Percentiles rank a stretch among this genome's conserved stretches.
Evolutionary conservation across 1,140 invertebrate genomes (phyloP).

Genomic region (Archegozetes longisetosus): DNA sequence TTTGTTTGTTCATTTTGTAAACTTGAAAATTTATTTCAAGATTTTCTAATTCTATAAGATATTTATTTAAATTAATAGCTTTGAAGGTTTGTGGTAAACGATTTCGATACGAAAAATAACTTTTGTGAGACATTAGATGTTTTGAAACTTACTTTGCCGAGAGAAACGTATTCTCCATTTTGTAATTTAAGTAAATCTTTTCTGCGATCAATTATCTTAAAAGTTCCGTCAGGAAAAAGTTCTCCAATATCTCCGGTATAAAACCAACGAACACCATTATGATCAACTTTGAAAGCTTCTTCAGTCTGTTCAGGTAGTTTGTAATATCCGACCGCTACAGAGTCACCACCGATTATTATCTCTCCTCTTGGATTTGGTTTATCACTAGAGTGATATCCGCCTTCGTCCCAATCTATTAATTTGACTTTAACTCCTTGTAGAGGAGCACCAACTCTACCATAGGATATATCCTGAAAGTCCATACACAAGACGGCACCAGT

Average conservation of each 20-base stretch:
- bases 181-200: conserved; percentile 96
- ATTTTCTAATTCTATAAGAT: conserved; percentile 87
- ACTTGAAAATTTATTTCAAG: conserved; percentile 79
- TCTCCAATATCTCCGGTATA: conserved; percentile 90
- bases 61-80: conserved; percentile 97
- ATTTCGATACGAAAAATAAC: too few species aligned
- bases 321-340: conserved; percentile 86
- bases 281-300: conserved; percentile 47
- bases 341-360: conserved; percentile 71
- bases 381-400: conserved; percentile 59
- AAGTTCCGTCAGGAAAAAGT: conserved; percentile 71
- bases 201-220: conserved; percentile 95
- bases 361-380: conserved; percentile 79
- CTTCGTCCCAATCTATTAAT: conserved; percentile 42
- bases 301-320: conserved; percentile 71
- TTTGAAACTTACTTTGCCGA: conserved; percentile 34
- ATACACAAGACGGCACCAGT: conserved; percentile 17
- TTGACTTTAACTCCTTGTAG: conserved; percentile 21
- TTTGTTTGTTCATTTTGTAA: too few species aligned
- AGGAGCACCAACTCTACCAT: conserved; percentile 14
- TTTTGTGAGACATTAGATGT: too few species aligned
- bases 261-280: conserved; percentile 68
- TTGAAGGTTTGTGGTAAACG: too few species aligned
- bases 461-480: conserved; percentile 17
- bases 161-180: conserved; percentile 67